A percentile compares a stretch with the other conserved stretches of the same genome.
phyloP scores from a whole-genome alignment of 2,113 vertebrate species.

The Megaleporinus macrocephalus region DNA sequence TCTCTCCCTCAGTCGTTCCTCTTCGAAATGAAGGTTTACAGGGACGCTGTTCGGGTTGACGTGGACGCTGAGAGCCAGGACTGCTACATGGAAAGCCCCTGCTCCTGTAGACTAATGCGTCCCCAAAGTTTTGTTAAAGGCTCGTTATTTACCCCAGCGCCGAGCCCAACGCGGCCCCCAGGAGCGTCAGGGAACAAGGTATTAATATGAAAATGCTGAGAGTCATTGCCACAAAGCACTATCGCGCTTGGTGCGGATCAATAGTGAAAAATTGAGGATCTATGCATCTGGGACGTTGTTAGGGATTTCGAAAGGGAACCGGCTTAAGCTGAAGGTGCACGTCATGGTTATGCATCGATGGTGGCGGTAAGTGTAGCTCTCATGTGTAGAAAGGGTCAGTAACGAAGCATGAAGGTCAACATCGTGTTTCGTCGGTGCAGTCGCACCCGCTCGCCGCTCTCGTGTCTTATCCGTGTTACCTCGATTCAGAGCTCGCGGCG shows the following conservation, averaged over 20 bases:
- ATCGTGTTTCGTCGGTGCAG: not conserved
- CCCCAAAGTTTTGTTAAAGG: conserved; percentile 84
- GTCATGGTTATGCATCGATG: conserved; percentile 14
- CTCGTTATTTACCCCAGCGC: conserved; percentile 81
- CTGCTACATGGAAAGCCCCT: conserved; percentile 39
- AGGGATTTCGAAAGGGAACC: conserved; percentile 49
- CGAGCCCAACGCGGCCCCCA: conserved; percentile 40
- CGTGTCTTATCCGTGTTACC: not conserved
- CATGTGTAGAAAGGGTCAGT: not conserved
- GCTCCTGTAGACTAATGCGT: conserved; percentile 75
- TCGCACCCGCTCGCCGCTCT: not conserved
- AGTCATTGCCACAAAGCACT: conserved; percentile 64
- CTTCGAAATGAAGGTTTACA: conserved; percentile 9
- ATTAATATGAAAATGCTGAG: conserved; percentile 67
- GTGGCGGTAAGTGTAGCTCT: not conserved
- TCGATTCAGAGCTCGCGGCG: not conserved
- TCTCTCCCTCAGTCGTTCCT: conserved; percentile 58
- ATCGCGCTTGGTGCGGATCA: conserved; percentile 65
- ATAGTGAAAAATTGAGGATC: conserved; percentile 64
- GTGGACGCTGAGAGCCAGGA: not conserved
- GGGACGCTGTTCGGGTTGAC: not conserved
- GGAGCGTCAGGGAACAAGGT: conserved; percentile 30
- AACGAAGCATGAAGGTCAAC: conserved; percentile 27
- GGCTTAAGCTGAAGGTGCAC: conserved; percentile 49
- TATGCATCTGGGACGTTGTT: conserved; percentile 76